phyloP scores from a whole-genome alignment of 2,888 invertebrate species.

The Sepiola atlantica region DNA sequence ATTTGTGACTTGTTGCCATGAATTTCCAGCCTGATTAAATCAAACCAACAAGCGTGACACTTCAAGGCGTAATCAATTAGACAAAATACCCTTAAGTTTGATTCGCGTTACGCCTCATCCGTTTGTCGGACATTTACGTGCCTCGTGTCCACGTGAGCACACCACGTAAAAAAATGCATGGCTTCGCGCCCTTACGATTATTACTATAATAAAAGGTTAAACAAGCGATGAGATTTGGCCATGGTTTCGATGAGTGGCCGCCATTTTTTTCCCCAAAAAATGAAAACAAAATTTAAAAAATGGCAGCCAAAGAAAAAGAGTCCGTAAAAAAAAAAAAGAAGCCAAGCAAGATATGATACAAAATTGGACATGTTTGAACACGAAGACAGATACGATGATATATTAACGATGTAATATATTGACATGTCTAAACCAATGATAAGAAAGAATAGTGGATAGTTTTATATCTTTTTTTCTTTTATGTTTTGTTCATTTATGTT shows the following conservation, averaged over 20 bases:
- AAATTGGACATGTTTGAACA: background rate
- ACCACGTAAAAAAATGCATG: background rate
- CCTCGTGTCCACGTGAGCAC: background rate
- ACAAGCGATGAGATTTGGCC: background rate
- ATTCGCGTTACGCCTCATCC: background rate
- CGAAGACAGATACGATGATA: background rate
- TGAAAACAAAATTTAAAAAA: no score
- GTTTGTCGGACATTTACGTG: background rate
- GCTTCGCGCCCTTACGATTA: background rate
- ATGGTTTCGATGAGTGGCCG: background rate
- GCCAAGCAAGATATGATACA: background rate
- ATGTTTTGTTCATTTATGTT: no score
- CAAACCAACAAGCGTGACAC: background rate
- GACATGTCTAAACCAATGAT: no score
- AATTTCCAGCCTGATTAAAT: background rate
- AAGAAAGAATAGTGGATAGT: no score
- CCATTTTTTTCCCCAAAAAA: background rate
- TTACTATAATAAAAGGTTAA: background rate
- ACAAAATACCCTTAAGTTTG: background rate
- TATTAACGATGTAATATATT: no score
- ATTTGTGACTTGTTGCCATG: conserved; percentile 32
- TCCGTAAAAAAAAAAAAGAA: background rate
- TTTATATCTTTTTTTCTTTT: no score
- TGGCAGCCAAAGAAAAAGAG: background rate
- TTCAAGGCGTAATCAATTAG: background rate